Evolutionary conservation across 2,797 vertebrate genomes (phyloP).

Genomic region (Danio kyathit): DNA sequence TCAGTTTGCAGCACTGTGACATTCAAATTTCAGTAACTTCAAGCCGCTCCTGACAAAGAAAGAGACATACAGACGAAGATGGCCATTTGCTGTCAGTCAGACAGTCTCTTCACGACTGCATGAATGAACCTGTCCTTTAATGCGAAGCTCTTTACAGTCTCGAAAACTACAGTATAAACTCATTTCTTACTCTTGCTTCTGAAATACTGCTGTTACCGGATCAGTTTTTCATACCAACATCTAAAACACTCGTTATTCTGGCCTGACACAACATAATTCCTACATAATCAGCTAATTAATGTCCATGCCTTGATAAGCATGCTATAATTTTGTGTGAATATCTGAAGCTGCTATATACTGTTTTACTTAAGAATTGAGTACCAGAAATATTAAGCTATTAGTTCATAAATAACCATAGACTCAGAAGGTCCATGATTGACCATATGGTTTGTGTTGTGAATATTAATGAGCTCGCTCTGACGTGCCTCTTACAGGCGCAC

Average conservation of each 20-base stretch:
- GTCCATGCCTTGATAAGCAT: neutral
- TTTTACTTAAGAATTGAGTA: neutral
- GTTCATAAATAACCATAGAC: too few relatives aligned
- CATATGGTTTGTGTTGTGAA: too few relatives aligned
- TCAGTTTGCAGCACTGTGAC: conserved; percentile 29
- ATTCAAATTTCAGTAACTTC: conserved; percentile 19
- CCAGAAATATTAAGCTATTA: too few relatives aligned
- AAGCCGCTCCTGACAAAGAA: conserved; percentile 10
- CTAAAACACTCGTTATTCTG: neutral
- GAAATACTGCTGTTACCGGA: neutral
- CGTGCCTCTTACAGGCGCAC: too few relatives aligned
- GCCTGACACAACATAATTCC: neutral
- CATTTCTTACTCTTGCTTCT: neutral
- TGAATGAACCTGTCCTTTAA: conserved; percentile 12
- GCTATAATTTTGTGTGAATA: neutral
- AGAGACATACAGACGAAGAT: conserved; percentile 7
- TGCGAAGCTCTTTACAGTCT: neutral
- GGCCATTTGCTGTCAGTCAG: neutral
- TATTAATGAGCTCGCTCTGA: too few relatives aligned
- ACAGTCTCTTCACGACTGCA: conserved; percentile 5
- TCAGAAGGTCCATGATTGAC: too few relatives aligned
- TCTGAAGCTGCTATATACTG: neutral
- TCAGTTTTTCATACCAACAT: neutral
- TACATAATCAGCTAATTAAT: neutral
- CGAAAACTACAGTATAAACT: neutral